phyloP scores from a whole-genome alignment of 1,140 invertebrate species.

The Arctopsyche grandis region DNA sequence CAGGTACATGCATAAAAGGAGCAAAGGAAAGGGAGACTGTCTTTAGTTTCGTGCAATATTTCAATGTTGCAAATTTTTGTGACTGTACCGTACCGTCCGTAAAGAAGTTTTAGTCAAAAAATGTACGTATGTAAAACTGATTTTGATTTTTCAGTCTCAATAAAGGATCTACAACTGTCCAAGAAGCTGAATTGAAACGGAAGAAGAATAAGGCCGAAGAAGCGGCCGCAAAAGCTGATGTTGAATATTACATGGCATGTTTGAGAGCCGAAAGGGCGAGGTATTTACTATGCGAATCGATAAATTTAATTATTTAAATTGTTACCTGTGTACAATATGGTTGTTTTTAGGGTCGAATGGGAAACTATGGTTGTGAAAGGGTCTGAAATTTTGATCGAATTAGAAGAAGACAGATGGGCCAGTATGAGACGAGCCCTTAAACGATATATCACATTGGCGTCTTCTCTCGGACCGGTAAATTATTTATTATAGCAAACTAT shows the following conservation, averaged over 20 bases:
- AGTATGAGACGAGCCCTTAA: conserved; percentile 72
- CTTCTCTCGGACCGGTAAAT: conserved; percentile 46
- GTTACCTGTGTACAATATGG: not conserved
- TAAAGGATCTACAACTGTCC: conserved; percentile 41
- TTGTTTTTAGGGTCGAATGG: conserved; percentile 81
- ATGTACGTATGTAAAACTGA: conserved; percentile 56
- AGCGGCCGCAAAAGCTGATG: conserved; percentile 87
- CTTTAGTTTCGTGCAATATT: no score
- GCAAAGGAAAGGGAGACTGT: no score
- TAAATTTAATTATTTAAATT: not conserved
- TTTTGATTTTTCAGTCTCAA: conserved; percentile 34
- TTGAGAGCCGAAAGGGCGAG: conserved; percentile 88
- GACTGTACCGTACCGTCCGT: no score
- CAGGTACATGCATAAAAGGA: conserved; percentile 44
- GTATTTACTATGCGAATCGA: conserved; percentile 58
- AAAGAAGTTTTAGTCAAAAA: no score
- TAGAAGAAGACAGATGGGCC: conserved; percentile 89
- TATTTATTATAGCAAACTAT: not conserved
- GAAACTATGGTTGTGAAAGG: conserved; percentile 88
- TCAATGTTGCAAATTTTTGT: no score
- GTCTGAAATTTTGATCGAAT: conserved; percentile 77
- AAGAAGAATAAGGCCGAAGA: conserved; percentile 92
- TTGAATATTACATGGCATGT: conserved; percentile 92
- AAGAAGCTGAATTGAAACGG: conserved; percentile 78
- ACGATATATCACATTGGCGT: conserved; percentile 41